Conservation (phyloP, 1,140 invertebrate species). For the Streblospio benedicti region DNA sequence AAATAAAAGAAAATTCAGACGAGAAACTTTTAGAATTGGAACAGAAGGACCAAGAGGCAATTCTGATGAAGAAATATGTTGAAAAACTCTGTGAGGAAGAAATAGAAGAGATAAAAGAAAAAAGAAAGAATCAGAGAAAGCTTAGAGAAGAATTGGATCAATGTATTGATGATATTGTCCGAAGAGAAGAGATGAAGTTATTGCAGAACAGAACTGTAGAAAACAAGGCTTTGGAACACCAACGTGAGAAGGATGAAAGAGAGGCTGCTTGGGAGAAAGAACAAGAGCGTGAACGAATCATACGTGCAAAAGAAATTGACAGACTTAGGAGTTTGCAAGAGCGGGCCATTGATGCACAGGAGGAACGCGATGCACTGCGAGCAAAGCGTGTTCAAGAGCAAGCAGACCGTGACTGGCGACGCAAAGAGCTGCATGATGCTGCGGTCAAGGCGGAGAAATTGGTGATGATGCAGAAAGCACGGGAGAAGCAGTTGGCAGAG, state of each 20-base stretch:
- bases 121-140: conserved; percentile 28
- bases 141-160: conserved; percentile 41
- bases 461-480: conserved; percentile 36
- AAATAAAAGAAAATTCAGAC: conserved; percentile 43
- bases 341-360: conserved; percentile 42
- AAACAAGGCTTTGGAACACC: conserved; percentile 40
- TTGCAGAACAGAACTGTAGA: conserved; percentile 41
- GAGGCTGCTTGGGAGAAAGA: conserved; percentile 44
- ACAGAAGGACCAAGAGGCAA: conserved; percentile 44
- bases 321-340: conserved; percentile 41
- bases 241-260: conserved; percentile 46
- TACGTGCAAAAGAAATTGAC: conserved; percentile 44
- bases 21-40: conserved; percentile 38
- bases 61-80: conserved; percentile 40
- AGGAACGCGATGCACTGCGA: conserved; percentile 41
- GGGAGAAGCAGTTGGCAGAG: conserved; percentile 39
- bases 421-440: conserved; percentile 40
- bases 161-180: conserved; percentile 39
- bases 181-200: conserved; percentile 30
- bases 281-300: conserved; percentile 39
- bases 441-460: conserved; percentile 39
- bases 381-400: conserved; percentile 45
- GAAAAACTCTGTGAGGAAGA: conserved; percentile 44
- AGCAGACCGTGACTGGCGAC: conserved; percentile 44
- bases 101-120: conserved; percentile 29